Evolutionary conservation across 2,113 vertebrate genomes (phyloP).

Genomic region (Calypte anna): DNA sequence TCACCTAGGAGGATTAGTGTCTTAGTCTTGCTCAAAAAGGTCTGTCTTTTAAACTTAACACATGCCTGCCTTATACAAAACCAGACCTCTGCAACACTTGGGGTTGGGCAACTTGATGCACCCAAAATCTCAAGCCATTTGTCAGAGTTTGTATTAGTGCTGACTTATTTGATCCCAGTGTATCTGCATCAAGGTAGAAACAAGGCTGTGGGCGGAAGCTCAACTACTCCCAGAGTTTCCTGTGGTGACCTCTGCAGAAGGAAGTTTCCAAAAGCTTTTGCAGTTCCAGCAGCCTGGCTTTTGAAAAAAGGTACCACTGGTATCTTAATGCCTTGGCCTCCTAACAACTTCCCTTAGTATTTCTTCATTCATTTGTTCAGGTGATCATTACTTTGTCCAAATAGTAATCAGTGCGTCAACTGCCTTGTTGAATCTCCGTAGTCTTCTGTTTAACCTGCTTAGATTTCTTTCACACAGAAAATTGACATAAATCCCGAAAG

Average conservation of each 20-base stretch:
- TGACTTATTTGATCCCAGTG: not conserved
- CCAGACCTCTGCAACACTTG: not conserved
- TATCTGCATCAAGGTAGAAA: not conserved
- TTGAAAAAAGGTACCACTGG: not conserved
- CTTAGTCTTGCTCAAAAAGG: not conserved
- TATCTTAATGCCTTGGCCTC: not conserved
- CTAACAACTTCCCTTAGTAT: not conserved
- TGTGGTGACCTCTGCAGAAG: not conserved
- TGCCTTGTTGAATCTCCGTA: not conserved
- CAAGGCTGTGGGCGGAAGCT: not conserved
- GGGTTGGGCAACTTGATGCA: not conserved
- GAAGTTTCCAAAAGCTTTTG: not conserved
- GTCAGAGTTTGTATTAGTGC: not conserved
- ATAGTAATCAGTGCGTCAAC: not conserved
- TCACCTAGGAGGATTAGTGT: accelerated
- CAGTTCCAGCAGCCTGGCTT: not conserved
- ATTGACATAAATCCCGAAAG: not conserved
- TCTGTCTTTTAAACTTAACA: not conserved
- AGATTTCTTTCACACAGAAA: not conserved
- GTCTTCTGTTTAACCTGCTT: not conserved
- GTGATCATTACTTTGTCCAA: not conserved
- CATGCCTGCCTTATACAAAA: accelerated
- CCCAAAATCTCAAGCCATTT: not conserved
- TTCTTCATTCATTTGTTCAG: constrained; percentile 1
- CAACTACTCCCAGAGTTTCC: not conserved